Evolutionary conservation across 2,888 invertebrate genomes (phyloP).

Genomic region (Callyntrura sp.): DNA sequence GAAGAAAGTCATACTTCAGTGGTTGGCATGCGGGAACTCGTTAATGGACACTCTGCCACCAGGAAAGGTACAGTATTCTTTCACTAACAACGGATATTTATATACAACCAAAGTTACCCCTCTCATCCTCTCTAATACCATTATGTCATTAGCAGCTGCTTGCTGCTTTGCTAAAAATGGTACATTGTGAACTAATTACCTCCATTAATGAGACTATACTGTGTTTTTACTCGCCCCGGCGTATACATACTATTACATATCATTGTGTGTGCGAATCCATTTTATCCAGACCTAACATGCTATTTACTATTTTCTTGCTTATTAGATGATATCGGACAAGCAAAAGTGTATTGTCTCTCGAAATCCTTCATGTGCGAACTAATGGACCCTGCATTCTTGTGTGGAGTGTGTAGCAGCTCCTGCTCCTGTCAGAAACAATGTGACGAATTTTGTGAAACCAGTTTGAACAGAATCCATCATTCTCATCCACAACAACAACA

Average conservation of each 20-base stretch:
- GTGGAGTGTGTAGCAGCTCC: slow-evolving; percentile 36
- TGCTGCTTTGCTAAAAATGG: slow-evolving; percentile 50
- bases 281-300: not conserved
- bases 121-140: not conserved
- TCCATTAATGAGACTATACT: slow-evolving; percentile 10
- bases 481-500: slow-evolving; percentile 56
- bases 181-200: slow-evolving; percentile 41
- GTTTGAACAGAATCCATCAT: slow-evolving; percentile 65
- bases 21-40: slow-evolving; percentile 94
- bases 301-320: slow-evolving; percentile 8
- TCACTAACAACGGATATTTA: not conserved
- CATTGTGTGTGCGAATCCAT: not conserved
- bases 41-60: slow-evolving; percentile 84
- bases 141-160: slow-evolving; percentile 50
- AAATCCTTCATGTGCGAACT: slow-evolving; percentile 81
- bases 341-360: slow-evolving; percentile 81
- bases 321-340: slow-evolving; percentile 61
- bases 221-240: not conserved
- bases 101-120: not conserved
- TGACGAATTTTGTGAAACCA: slow-evolving; percentile 61
- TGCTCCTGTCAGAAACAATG: slow-evolving; percentile 68
- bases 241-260: not conserved
- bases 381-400: slow-evolving; percentile 78
- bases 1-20: slow-evolving; percentile 98
- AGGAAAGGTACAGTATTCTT: slow-evolving; percentile 10